Evolutionary conservation across 2,888 invertebrate genomes (phyloP), one percentile per base, ranked within the genome.

Genomic region (Pachymerium ferrugineum): DNA sequence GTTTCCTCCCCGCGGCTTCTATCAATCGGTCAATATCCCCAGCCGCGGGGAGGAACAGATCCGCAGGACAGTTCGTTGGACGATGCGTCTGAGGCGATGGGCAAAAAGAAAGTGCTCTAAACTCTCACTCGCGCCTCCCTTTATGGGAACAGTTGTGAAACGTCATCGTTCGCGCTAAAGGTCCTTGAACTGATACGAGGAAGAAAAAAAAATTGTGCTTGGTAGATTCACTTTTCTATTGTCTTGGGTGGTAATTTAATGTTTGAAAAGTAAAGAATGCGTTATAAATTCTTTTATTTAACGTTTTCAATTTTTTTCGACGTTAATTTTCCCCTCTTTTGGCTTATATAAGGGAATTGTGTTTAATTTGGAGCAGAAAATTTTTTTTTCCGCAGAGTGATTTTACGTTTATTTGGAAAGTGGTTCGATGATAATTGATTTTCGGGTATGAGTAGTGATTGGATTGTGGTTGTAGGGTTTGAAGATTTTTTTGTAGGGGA

Each of bases 131-230:
- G 54, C 54, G 54, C 28, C 54, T 28, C 8, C 54, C 54, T 54
- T 54, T 54, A 54, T 54, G 54, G 54, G 54, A 54, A 14, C 2
- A 14, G 54, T 28, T 25, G 54, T 54, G 19, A 54, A 25, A 54
- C 54, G 54, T 54, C 54, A 54, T 54, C 54, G 54, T 6, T 25
- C 54, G 54, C 54, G 22, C 16, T 16, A 14, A 28, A 54, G 54
- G 54, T 54, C 54, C 54, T 25, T 54, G 54, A 54, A 54, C 54
- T 25, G 54, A 28, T 25, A 54, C 28, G 54, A 54, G 54, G 54
- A 54, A 54, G 54, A 54, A 54, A 25, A 25, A n/a, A 28, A 54
- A 14, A 54, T 54, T 54, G 54, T 54, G 54, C 25, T 54, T 54
- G 54, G 54, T 54, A 28, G 22, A 25, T 54, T 54, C 54, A 12